Evolutionary conservation across 2,888 invertebrate genomes (phyloP), one percentile per base, ranked within the genome.

Genomic region (Villa cingulata): DNA sequence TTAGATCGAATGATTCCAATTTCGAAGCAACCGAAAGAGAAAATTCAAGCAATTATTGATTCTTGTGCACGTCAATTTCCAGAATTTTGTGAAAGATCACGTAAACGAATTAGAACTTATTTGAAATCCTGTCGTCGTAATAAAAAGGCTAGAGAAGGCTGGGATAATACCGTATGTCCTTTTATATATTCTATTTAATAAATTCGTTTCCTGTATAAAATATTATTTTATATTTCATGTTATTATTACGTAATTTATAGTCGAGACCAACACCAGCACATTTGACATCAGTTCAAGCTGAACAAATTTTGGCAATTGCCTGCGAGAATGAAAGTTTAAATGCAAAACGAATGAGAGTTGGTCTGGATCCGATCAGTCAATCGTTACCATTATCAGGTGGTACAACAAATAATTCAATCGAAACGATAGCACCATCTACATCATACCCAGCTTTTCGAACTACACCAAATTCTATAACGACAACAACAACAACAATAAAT

Each of bases 301-400:
- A 95, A 70, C 89, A 92, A 71, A 90, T 95, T 64, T 74, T 95
- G 65, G 92, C 94, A 55, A 84, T 87, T 64, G 95, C 95, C 53
- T 95, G 95, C 71, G 95, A 95, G 73, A 95, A 95, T 68, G 95
- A 95, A 74, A 90, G 90, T 71, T 85, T 91, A 71, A 95, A 95
- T 71, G 95, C 94, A 51, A 95, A 95, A 73, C 80, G 94, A 63
- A 95, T 95, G 94, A 80, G 94, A 56, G 78, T 94, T 64, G 95
- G 95, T 43, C 75, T 95, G 58, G 95, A 95, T 67, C 95, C 95
- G 40, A 87, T 91, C 60, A 86, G 87, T 64, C 90, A 90, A 72
- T 87, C 89, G 45, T 82, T 88, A 79, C 88, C 68, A 41, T 62
- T 68, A 46, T 62, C 66, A 34, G 60, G 64, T 34, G 64, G 58